phyloP scores from a whole-genome alignment of 2,113 vertebrate species.

The Ameiurus melas region DNA sequence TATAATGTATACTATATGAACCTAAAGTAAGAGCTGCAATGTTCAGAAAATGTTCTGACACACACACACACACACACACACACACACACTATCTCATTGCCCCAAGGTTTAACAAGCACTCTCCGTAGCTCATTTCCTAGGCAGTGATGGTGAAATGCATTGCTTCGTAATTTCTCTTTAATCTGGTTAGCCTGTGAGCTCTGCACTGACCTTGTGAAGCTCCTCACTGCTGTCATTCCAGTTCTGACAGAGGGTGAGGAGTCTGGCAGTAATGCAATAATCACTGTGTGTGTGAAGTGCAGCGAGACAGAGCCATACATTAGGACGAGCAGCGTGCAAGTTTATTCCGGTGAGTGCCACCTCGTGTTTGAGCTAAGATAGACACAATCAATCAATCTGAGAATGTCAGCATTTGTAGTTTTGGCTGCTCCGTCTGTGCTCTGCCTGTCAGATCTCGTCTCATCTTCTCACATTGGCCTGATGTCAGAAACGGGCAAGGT shows the following conservation, averaged over 20 bases:
- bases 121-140: slow-evolving; percentile 37
- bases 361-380: slow-evolving; percentile 45
- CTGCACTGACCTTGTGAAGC: slow-evolving; percentile 50
- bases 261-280: slow-evolving; percentile 50
- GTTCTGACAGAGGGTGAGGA: slow-evolving; percentile 44
- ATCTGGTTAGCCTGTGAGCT: slow-evolving; percentile 51
- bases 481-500: slow-evolving; percentile 13
- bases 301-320: slow-evolving; percentile 10
- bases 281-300: slow-evolving; percentile 19
- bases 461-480: slow-evolving; percentile 22
- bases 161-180: slow-evolving; percentile 43
- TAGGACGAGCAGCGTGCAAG: slow-evolving; percentile 32
- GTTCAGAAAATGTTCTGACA: neutral
- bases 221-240: slow-evolving; percentile 44
- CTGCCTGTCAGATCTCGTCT: slow-evolving; percentile 50
- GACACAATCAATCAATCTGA: slow-evolving; percentile 56
- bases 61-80: neutral
- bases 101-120: slow-evolving; percentile 8
- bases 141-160: slow-evolving; percentile 22
- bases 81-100: neutral
- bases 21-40: neutral
- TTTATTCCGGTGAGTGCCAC: slow-evolving; percentile 28
- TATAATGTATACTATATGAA: neutral
- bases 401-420: slow-evolving; percentile 55
- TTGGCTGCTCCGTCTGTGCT: slow-evolving; percentile 43